Evolutionary conservation across 2,113 vertebrate genomes (phyloP), one percentile per base, ranked within the genome.

Genomic region (Pachycephala philippinensis): DNA sequence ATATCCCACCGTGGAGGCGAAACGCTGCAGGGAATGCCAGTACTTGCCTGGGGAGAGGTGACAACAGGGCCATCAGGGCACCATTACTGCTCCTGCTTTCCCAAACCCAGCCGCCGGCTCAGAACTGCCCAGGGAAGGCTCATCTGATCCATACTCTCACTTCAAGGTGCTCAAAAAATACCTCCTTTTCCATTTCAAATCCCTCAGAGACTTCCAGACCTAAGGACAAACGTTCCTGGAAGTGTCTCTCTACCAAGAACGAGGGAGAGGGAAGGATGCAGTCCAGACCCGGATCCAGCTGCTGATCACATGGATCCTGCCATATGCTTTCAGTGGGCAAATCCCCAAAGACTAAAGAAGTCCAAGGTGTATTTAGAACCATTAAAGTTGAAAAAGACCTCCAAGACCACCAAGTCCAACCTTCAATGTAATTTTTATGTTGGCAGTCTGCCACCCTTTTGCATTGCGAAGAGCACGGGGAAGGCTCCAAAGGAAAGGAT

Each of bases 21-120:
- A 97, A 33, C 99, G 98, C 83, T 99, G 98, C 60, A 99, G 98
- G 23, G 98, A 99, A 87, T 98, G 98, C 99, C 99, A 99, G 93
- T 99, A 99, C 95, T 99, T 99, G 98, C 99, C 99, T 99, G 95
- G 21, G 59, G n/a, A 84, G 63, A 92, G 57, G 53, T 54, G 78
- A 93, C 33, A 84, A 63, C 24, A 59, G 20, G 37, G 31, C 28
- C n/a, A 17, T 94, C 47, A 95, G 33, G 80, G 35, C 53, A 71
- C 20, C 42, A 0, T 17, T 6, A 24, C 1, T 1, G 3, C 31
- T 65, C 59, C 61, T 2, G 5, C 75, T 31, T 21, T 20, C 49
- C 79, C 21, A 39, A 39, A 30, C 16, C 30, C 6, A 5, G 17
- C 15, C 4, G 9, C 59, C 0, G 0, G 42, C 60, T 39, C 1